Evolutionary conservation across 2,113 vertebrate genomes (phyloP).

Genomic region (Psammodynastes pulverulentus): DNA sequence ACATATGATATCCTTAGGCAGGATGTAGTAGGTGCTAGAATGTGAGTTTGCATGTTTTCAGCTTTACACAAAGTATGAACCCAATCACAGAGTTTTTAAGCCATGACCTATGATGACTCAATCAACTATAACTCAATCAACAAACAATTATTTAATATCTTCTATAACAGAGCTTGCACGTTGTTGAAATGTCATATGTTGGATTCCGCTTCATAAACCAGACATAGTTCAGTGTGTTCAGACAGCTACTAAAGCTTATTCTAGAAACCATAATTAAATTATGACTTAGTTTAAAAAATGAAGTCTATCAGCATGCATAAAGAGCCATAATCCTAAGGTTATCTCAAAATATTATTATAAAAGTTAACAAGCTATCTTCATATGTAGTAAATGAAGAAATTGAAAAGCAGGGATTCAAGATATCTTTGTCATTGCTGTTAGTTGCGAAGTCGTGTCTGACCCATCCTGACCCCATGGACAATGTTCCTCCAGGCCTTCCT

Average conservation of each 20-base stretch:
- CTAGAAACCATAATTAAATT: background rate
- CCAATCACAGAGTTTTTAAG: background rate
- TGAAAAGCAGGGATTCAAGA: background rate
- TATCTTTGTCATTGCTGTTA: too few species aligned
- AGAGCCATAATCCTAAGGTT: too few species aligned
- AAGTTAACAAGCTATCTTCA: background rate
- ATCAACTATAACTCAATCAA: background rate
- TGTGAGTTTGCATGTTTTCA: background rate
- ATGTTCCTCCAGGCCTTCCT: too few species aligned
- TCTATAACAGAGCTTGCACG: background rate
- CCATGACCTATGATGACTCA: background rate
- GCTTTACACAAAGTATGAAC: background rate
- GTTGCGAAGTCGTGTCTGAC: too few species aligned
- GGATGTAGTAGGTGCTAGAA: background rate
- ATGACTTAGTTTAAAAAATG: background rate
- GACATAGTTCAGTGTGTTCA: background rate
- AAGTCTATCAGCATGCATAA: background rate
- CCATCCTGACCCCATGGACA: too few species aligned
- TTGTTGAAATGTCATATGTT: background rate
- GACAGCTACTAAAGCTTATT: background rate
- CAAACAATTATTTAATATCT: background rate
- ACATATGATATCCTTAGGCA: background rate
- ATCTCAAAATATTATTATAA: background rate
- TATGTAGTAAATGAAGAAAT: background rate
- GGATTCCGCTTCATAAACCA: background rate